Evolutionary conservation across 2,888 invertebrate species (phyloP).

Genomic region (Apamea anceps): DNA sequence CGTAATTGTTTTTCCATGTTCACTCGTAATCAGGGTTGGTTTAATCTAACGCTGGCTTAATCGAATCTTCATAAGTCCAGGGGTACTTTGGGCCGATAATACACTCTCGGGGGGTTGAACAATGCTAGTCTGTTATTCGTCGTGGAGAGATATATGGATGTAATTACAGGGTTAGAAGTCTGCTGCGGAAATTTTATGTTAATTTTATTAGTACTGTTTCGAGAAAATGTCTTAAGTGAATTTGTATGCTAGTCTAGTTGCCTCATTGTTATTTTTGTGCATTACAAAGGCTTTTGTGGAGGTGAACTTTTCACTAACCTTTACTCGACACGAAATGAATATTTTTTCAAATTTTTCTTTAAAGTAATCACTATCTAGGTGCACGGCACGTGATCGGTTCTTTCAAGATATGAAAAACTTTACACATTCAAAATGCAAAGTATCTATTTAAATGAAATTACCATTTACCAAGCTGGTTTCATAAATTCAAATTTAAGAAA

Average conservation of each 20-base stretch:
- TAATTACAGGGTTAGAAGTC: conserved; percentile 77
- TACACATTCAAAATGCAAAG: conserved; percentile 10
- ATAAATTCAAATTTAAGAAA: conserved; percentile 14
- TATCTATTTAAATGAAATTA: conserved; percentile 29
- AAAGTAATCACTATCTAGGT: neutral
- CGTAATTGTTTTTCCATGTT: conserved; percentile 90
- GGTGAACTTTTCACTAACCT: conserved; percentile 36
- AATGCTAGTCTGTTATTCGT: conserved; percentile 80
- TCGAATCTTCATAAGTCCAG: conserved; percentile 86
- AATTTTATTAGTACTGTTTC: conserved; percentile 66
- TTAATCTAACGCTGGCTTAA: conserved; percentile 84
- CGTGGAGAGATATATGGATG: conserved; percentile 81
- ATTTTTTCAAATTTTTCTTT: neutral
- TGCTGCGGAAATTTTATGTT: conserved; percentile 67
- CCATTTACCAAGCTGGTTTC: conserved; percentile 10
- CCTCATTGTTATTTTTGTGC: conserved; percentile 54
- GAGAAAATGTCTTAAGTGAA: conserved; percentile 64
- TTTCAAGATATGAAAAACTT: conserved; percentile 16
- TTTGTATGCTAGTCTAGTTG: conserved; percentile 58
- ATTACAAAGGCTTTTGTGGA: conserved; percentile 41
- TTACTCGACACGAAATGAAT: conserved; percentile 30
- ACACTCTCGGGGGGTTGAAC: conserved; percentile 73
- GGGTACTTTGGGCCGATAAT: conserved; percentile 69
- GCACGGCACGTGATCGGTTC: conserved; percentile 4
- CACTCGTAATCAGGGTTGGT: conserved; percentile 82